Evolutionary conservation across 2,113 vertebrate genomes (phyloP), one percentile per base, ranked within the genome.

Genomic region (Sebastes schlegelii): DNA sequence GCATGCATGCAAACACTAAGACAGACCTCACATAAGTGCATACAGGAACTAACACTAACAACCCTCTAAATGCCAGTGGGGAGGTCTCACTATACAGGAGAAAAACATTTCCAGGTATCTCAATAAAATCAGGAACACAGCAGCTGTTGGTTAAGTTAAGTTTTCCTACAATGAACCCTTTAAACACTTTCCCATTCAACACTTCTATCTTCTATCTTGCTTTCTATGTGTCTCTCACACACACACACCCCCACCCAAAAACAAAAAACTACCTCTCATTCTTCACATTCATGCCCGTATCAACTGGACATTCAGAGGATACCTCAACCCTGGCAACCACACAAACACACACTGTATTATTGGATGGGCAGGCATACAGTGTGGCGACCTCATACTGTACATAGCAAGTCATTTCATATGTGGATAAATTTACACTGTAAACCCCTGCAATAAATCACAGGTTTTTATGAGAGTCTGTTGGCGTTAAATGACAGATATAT

Each of bases 241-340:
- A 16, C 70, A 74, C 13, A 69, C 80, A 43, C 8, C 3, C 45
- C 10, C 57, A 78, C 70, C 58, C 70, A 49, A 83, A 80, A 84
- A 65, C 73, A 77, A 64, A 61, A 74, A 86, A 73, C 72, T 75
- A 74, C 65, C 71, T 70, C 46, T 64, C 90, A 82, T 92, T 91
- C 87, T 60, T 85, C 16, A 65, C 79, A 89, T 90, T 82, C 82
- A 77, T 77, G 78, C 63, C 68, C 64, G 69, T 64, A 64, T 89
- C 78, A 86, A 73, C 81, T 26, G 77, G 83, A 81, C 91, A 83
- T 85, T 82, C 73, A 83, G 66, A 74, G 42, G 75, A 87, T 85
- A 67, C 65, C 68, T 45, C 12, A 54, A 84, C 66, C 70, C 67
- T 71, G 74, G 66, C 75, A 73, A 66, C 70, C 34, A 54, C 58